Evolutionary conservation across 2,797 vertebrate species (phyloP).

Genomic region (Hephaestus fuliginosus): DNA sequence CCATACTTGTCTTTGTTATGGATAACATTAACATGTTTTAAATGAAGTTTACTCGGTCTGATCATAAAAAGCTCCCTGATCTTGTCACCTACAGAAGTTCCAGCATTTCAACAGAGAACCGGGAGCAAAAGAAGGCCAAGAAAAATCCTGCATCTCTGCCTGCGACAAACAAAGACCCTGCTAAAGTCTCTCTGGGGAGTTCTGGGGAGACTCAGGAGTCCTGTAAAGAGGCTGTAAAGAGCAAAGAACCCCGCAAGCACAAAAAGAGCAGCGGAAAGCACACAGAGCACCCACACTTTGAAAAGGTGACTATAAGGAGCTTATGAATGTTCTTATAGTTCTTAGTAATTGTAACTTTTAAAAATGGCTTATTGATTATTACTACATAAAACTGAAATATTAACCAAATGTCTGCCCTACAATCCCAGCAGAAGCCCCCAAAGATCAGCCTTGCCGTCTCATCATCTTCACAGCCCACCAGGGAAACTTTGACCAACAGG

Average conservation of each 20-base stretch:
- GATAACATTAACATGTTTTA: not conserved
- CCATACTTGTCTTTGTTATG: not conserved
- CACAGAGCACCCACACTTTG: slow-evolving; percentile 59
- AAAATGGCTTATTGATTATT: not conserved
- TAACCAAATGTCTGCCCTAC: slow-evolving; percentile 24
- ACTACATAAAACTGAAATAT: not conserved
- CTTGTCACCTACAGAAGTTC: slow-evolving; percentile 61
- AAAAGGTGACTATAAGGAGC: slow-evolving; percentile 80
- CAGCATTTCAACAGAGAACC: slow-evolving; percentile 70
- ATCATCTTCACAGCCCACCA: slow-evolving; percentile 85
- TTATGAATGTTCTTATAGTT: not conserved
- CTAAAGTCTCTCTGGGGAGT: slow-evolving; percentile 33
- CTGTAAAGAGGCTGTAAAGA: slow-evolving; percentile 57
- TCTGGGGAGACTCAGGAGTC: slow-evolving; percentile 50
- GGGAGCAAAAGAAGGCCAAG: slow-evolving; percentile 79
- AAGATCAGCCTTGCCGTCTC: slow-evolving; percentile 76
- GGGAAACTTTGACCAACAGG: slow-evolving; percentile 82
- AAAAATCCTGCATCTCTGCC: slow-evolving; percentile 43
- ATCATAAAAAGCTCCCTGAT: slow-evolving; percentile 27
- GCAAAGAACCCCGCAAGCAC: slow-evolving; percentile 81
- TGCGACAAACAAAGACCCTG: slow-evolving; percentile 36
- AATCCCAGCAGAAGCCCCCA: slow-evolving; percentile 78
- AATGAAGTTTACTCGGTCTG: not conserved
- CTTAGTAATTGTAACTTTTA: no score
- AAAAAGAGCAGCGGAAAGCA: slow-evolving; percentile 84